Evolutionary conservation across 2,797 vertebrate species (phyloP).

Genomic region (Coregonus ussuriensis): DNA sequence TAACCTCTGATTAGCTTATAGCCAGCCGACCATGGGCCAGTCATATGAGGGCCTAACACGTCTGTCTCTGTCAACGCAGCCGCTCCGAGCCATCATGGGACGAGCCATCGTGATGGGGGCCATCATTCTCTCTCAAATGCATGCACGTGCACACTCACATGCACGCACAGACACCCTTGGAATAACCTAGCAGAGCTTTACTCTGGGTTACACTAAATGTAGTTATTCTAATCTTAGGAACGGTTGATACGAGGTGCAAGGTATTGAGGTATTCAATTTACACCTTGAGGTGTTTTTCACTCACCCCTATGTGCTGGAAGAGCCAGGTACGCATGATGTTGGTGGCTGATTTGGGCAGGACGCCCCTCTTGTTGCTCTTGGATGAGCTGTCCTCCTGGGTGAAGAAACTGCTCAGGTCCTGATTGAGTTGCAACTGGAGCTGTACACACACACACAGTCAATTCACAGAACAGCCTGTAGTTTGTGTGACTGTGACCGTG

Average conservation of each 20-base stretch:
- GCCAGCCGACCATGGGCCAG: conserved; percentile 3
- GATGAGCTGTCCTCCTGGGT: conserved; percentile 64
- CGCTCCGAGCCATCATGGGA: conserved; percentile 36
- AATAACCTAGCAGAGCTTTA: no score
- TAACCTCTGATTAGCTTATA: conserved; percentile 1
- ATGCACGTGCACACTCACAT: not conserved
- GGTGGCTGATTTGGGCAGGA: conserved; percentile 87
- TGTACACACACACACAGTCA: conserved; percentile 40
- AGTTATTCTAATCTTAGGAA: no score
- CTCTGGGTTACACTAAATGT: no score
- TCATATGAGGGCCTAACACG: conserved; percentile 29
- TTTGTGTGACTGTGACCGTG: not conserved
- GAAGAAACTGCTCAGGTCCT: conserved; percentile 76
- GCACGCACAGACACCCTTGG: not conserved
- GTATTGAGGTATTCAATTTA: no score
- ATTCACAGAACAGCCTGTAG: not conserved
- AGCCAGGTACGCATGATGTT: conserved; percentile 90
- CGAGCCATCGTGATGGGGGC: conserved; percentile 6
- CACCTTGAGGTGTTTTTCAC: conserved; percentile 26
- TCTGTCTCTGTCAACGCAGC: conserved; percentile 13
- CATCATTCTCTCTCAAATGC: conserved; percentile 8
- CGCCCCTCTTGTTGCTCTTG: conserved; percentile 86
- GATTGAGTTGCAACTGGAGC: conserved; percentile 87
- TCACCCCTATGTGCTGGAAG: conserved; percentile 89
- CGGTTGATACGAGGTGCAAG: no score